Conservation (phyloP, 1,140 invertebrate genomes). For the Oedothorax gibbosus region DNA sequence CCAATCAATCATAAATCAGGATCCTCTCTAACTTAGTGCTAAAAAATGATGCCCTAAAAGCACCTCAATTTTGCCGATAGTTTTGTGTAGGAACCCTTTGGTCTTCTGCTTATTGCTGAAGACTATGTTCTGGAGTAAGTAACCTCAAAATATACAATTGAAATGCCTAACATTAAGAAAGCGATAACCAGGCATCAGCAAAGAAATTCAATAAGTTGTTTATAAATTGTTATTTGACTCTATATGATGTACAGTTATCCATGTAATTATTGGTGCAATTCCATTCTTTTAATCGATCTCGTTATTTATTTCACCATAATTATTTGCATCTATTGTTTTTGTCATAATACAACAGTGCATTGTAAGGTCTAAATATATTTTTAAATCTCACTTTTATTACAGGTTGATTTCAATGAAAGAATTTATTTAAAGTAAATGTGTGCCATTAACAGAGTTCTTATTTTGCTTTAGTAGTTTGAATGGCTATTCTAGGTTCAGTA, state of each 20-base stretch:
- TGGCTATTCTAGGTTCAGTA: neutral
- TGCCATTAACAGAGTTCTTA: neutral
- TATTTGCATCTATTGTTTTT: neutral
- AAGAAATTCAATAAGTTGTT: no score
- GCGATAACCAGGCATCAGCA: neutral
- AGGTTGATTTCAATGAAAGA: neutral
- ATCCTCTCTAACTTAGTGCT: no score
- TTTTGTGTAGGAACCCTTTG: neutral
- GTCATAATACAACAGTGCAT: neutral
- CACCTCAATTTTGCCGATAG: no score
- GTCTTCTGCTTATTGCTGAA: neutral
- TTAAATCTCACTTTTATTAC: neutral
- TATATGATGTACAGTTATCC: neutral
- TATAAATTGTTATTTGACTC: neutral
- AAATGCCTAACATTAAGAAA: conserved; percentile 54
- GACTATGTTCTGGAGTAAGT: conserved; percentile 66
- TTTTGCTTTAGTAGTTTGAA: neutral
- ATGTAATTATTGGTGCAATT: neutral
- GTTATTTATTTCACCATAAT: neutral
- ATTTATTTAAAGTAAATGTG: neutral
- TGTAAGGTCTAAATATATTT: neutral
- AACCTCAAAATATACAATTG: neutral
- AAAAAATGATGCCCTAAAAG: no score
- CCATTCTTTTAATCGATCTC: neutral
- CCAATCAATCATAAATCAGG: no score